These are phyloP conservation scores for Ophthalmolycus amberensis DNA, from an alignment of 2,113 vertebrate genomes.

Conservation along the genomic window DNA sequence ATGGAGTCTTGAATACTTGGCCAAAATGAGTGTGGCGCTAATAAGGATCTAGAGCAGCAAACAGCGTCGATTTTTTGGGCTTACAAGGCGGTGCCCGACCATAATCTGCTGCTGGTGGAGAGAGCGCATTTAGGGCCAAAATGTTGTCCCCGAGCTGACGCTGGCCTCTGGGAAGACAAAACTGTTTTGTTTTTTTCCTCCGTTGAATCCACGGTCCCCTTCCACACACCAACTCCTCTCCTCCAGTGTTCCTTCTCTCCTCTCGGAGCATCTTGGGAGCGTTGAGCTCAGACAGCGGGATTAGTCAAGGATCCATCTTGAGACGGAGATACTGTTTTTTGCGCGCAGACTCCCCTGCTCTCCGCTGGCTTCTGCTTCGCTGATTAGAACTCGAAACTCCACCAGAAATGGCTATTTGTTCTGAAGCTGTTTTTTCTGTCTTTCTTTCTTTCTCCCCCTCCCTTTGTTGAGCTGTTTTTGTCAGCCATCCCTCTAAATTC, in stretches of 20 bases:
- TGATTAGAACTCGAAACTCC: slow-evolving; percentile 78
- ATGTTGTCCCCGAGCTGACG: slow-evolving; percentile 58
- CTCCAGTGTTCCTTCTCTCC: slow-evolving; percentile 70
- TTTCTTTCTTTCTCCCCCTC: slow-evolving; percentile 23
- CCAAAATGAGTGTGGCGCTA: slow-evolving; percentile 53
- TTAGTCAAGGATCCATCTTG: slow-evolving; percentile 87
- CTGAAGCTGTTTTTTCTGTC: slow-evolving; percentile 67
- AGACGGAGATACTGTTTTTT: slow-evolving; percentile 83
- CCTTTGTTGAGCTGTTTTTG: slow-evolving; percentile 75
- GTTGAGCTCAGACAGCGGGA: slow-evolving; percentile 82
- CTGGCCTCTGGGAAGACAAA: slow-evolving; percentile 64
- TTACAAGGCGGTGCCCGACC: slow-evolving; percentile 27
- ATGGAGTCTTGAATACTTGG: slow-evolving; percentile 43
- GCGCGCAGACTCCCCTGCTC: slow-evolving; percentile 75
- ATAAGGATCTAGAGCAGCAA: slow-evolving; percentile 56
- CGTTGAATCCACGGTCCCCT: slow-evolving; percentile 47
- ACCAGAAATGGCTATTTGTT: slow-evolving; percentile 79
- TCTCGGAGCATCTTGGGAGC: slow-evolving; percentile 81
- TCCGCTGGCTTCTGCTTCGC: slow-evolving; percentile 73
- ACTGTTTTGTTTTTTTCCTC: slow-evolving; percentile 11
- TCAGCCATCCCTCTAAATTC: slow-evolving; percentile 73
- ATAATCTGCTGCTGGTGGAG: slow-evolving; percentile 50
- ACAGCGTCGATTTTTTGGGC: slow-evolving; percentile 38
- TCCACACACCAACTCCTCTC: slow-evolving; percentile 60
- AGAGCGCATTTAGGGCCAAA: slow-evolving; percentile 56